Percentiles rank a stretch among this genome's conserved stretches.
phyloP scores from a whole-genome alignment of 2,888 invertebrate genomes.

The Emmelina monodactyla region DNA sequence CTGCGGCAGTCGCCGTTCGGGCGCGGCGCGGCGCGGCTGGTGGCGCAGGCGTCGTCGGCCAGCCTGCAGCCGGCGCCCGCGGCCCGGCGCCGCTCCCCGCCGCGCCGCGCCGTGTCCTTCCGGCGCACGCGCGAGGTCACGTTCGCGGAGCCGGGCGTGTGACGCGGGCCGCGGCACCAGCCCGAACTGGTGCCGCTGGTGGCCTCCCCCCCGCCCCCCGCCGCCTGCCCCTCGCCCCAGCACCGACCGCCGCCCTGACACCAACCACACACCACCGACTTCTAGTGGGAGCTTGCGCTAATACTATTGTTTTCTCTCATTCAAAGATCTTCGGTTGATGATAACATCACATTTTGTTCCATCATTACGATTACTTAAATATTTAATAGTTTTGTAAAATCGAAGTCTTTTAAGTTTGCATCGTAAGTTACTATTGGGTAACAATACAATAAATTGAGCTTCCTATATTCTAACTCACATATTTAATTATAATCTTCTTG shows the following conservation, averaged over 20 bases:
- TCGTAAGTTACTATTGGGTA: too few species aligned
- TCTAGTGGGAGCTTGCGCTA: conserved; percentile 24
- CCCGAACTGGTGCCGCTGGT: conserved; percentile 63
- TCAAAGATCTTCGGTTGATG: too few species aligned
- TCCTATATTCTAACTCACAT: too few species aligned
- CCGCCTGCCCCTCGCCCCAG: conserved; percentile 22
- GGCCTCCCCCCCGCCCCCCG: conserved; percentile 24
- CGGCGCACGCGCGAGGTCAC: conserved; percentile 61
- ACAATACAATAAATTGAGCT: too few species aligned
- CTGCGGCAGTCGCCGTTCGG: conserved; percentile 73
- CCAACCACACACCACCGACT: conserved; percentile 42
- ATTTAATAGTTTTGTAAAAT: too few species aligned
- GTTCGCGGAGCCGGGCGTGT: conserved; percentile 49
- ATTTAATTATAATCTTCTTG: too few species aligned
- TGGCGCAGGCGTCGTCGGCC: conserved; percentile 52
- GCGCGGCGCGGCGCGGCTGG: conserved; percentile 27
- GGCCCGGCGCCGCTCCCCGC: conserved; percentile 36
- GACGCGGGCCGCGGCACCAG: conserved; percentile 64
- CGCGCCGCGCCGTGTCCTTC: conserved; percentile 51
- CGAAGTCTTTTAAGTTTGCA: too few species aligned
- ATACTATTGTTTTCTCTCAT: too few species aligned
- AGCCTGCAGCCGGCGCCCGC: conserved; percentile 44
- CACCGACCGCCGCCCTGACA: conserved; percentile 33
- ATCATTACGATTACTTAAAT: too few species aligned
- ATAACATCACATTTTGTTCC: too few species aligned